A percentile compares a stretch with the other conserved stretches of the same genome.
phyloP scores from a whole-genome alignment of 2,113 vertebrate species.

The Dromiciops gliroides region DNA sequence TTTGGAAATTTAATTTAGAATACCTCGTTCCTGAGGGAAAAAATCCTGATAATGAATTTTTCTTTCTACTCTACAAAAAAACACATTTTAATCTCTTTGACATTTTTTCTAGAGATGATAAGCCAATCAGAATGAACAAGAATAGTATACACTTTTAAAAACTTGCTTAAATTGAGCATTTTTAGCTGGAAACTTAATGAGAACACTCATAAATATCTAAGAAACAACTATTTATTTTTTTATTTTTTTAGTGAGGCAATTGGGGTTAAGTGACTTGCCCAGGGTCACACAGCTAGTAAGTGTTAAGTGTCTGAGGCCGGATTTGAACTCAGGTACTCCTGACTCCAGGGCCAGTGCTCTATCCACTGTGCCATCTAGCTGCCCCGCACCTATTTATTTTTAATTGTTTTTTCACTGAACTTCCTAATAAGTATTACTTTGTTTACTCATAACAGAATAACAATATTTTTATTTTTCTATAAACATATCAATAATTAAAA shows the following conservation, averaged over 20 bases:
- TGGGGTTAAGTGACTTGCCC: too few relatives aligned
- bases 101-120: not conserved
- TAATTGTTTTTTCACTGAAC: slow-evolving; percentile 39
- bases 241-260: slow-evolving; percentile 46
- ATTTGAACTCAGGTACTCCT: too few relatives aligned
- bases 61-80: not conserved
- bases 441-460: slow-evolving; percentile 28
- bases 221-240: slow-evolving; percentile 11
- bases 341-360: too few relatives aligned
- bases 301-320: too few relatives aligned
- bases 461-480: slow-evolving; percentile 2
- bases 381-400: not conserved
- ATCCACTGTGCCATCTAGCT: too few relatives aligned
- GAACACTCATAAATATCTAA: not conserved
- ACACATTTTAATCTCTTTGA: not conserved
- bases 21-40: slow-evolving; percentile 28
- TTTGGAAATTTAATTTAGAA: slow-evolving; percentile 38
- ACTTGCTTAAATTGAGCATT: slow-evolving; percentile 32
- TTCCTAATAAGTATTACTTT: not conserved
- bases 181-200: not conserved
- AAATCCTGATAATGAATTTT: slow-evolving; percentile 31
- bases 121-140: slow-evolving; percentile 37
- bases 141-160: slow-evolving; percentile 35
- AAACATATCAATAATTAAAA: slow-evolving; percentile 48
- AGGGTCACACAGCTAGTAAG: too few relatives aligned